Evolutionary conservation across 1,140 invertebrate species (phyloP), one percentile per base, ranked within the genome.

Genomic region (Orchesella cincta): DNA sequence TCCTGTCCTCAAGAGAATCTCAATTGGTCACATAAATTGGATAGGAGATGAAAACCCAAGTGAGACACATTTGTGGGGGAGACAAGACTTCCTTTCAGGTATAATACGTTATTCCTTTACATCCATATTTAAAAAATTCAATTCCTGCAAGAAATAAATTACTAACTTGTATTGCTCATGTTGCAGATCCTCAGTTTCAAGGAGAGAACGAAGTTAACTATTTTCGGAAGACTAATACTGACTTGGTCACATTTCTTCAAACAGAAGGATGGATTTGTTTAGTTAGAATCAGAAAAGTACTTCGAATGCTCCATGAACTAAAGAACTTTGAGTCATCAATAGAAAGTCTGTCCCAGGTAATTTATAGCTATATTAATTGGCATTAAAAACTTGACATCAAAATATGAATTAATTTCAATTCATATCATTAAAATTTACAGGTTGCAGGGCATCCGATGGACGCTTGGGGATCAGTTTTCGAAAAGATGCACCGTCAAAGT

Each of bases 221-320:
- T 64, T 62, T 57, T 39, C 34, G 26, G 35, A 75, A 35, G 36
- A 75, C n/a, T 12, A 28, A 36, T 28, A 75, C 33, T 23, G 54
- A 67, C 62, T 31, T 67, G 31, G 62, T 67, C 62, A 67, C 62
- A 12, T 73, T 73, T 31, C 71, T 73, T 29, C 71, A 73, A 26
- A 73, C 71, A 35, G 71, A 73, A 51, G 71, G 71, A 2, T 73
- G 39, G 34, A 34, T 73, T n/a, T 73, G 39, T 35, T 35, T 73
- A 39, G 71, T 73, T 12, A 36, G 62, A 14, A 67, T 67, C 23
- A 67, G 62, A 33, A 67, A 67, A n/a, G 62, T 67, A 1, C 33
- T 67, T 14, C 62, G 62, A 31, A 67, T 67, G 62, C 62, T 67
- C 62, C 29, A 67, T 33, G 23, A 67, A 31, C 1, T 67, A 29